Percentiles rank a stretch among this genome's conserved stretches.
Conservation (phyloP, 2,797 vertebrate species). For the Dromococcyx pavoninus region DNA sequence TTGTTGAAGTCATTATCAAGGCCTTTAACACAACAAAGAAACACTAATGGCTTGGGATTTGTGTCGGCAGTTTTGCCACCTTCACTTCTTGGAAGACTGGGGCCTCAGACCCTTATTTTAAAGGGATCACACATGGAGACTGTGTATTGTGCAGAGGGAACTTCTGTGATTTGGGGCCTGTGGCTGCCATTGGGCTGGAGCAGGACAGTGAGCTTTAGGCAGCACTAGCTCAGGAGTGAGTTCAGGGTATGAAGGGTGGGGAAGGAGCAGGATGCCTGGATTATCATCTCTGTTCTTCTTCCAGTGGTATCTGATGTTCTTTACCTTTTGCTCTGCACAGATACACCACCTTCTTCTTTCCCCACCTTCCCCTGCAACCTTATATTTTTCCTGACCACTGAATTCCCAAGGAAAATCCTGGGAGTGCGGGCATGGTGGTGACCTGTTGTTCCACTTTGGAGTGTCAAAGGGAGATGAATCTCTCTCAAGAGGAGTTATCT, state of each 20-base stretch:
- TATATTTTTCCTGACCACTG: neutral
- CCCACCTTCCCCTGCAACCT: rapidly evolving
- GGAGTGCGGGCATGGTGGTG: neutral
- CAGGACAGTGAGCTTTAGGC: neutral
- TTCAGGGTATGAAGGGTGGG: neutral
- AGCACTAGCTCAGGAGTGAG: neutral
- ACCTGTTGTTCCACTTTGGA: neutral
- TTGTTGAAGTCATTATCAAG: neutral
- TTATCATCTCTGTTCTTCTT: neutral
- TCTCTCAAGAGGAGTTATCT: neutral
- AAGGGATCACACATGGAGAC: neutral
- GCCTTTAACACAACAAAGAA: neutral
- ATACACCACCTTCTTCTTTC: neutral
- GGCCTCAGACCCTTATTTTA: neutral
- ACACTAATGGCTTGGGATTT: neutral
- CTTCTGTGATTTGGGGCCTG: neutral
- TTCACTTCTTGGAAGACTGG: neutral
- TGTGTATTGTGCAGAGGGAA: rapidly evolving
- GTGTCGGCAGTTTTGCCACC: neutral
- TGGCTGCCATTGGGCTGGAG: neutral
- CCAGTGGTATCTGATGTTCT: neutral
- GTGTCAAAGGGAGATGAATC: neutral
- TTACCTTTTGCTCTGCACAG: neutral
- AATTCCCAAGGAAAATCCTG: neutral
- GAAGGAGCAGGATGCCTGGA: neutral